Evolutionary conservation across 64 coral and sea anemone species (phyloP).

Genomic region (Stylophora pistillata): DNA sequence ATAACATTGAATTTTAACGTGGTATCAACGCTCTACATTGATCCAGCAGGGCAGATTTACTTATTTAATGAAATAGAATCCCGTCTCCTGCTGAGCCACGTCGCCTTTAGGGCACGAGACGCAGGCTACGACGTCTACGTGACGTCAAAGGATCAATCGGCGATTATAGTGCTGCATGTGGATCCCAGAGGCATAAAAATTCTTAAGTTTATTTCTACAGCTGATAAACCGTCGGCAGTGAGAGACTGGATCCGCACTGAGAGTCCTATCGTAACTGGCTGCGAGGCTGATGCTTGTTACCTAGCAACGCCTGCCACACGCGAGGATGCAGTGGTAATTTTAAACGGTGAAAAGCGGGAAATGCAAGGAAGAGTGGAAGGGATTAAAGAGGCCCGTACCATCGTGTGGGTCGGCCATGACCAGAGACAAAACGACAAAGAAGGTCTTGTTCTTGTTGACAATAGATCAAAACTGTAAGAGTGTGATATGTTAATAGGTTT

Average conservation of each 20-base stretch:
- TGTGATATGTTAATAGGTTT: not conserved
- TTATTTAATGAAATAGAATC: constrained; percentile 53
- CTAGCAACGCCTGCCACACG: constrained; percentile 64
- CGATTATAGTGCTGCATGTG: constrained; percentile 43
- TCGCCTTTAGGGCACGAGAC: constrained; percentile 38
- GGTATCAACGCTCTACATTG: constrained; percentile 45
- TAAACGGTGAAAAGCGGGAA: constrained; percentile 43
- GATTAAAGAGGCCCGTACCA: constrained; percentile 34
- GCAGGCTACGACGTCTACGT: constrained; percentile 71
- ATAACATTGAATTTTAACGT: constrained; percentile 54
- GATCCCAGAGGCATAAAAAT: constrained; percentile 38
- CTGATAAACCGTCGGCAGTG: constrained; percentile 14
- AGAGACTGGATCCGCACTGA: constrained; percentile 59
- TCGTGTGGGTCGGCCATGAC: constrained; percentile 55
- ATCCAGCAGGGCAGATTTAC: constrained; percentile 36
- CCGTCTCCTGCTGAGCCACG: constrained; percentile 46
- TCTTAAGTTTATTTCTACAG: constrained; percentile 39
- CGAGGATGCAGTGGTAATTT: constrained; percentile 59
- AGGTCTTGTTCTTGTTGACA: not conserved
- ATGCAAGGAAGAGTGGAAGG: constrained; percentile 30
- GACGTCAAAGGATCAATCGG: constrained; percentile 52
- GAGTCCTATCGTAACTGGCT: constrained; percentile 52
- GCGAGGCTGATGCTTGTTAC: constrained; percentile 42
- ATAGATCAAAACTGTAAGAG: not conserved
- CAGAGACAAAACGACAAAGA: not conserved